Evolutionary conservation across 1,140 invertebrate species (phyloP), one percentile per base, ranked within the genome.

Genomic region (Andricus grossulariae): DNA sequence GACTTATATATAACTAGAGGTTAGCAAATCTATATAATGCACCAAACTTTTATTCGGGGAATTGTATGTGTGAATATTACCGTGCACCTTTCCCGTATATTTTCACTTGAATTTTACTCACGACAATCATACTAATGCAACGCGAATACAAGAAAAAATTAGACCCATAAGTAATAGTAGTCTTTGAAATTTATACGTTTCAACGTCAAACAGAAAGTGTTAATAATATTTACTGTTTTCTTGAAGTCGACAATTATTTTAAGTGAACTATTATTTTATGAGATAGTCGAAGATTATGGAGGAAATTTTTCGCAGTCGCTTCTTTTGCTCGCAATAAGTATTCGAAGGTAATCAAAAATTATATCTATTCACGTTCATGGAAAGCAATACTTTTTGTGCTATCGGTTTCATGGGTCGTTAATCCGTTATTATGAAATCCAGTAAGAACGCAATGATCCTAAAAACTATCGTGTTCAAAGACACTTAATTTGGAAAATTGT

Each of bases 401-500:
- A 66, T 66, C 10, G 32, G 60, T 66, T 66, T 66, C 60, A 66
- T 66, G 60, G 60, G 16, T 66, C 60, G 60, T 66, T 66, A 66
- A 39, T 66, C 39, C 60, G 60, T 39, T 66, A 66, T 66, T 66
- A 66, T 21, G 57, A 66, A 66, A 66, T 21, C 25, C 32, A 66
- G 25, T 66, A 66, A 66, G 57, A 66, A 66, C 25, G 25, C 16
- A 66, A 66, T 66, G 57, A 66, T 66, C 16, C 32, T 66, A 66
- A 66, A 66, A 66, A 66, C 25, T 39, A 66, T 66, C 60, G 32
- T n/a, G 16, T 66, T 66, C 15, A 21, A 66, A 16, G 39, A 66
- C 60, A 66, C 60, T 66, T 66, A 66, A 66, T 66, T 66, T 66
- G 32, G 57, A 39, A 66, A 66, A 66, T 66, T 66, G 60, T 66